Evolutionary conservation across 2,888 invertebrate species (phyloP), one percentile per base, ranked within the genome.

Genomic region (Plebejus argus): DNA sequence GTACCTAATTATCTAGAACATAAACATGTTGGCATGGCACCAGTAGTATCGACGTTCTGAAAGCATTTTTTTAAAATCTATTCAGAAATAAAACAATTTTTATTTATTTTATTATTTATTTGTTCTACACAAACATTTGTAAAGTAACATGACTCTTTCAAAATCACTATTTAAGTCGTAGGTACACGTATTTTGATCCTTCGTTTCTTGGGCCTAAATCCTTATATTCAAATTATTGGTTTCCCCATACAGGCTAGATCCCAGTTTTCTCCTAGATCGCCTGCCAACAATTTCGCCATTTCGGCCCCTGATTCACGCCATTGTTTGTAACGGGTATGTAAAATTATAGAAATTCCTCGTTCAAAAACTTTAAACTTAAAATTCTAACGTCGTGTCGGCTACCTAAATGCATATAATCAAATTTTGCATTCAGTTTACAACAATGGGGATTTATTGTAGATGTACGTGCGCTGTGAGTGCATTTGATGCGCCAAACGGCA

Each of bases 371-470:
- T 49, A 83, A 83, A 87, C 84, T 84, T 82, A 85, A 86, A 87
- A 91, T 90, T 90, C 90, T 83, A 84, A 83, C 83, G 85, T 89
- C 90, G 89, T 88, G 84, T 86, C 88, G 89, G 88, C 88, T 91
- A 90, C 91, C 91, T 89, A 89, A 91, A 90, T 91, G 91, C 91
- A 91, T 91, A 88, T 89, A 88, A 88, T 88, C 87, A 86, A 85
- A 89, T 89, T 90, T 86, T 87, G 90, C 91, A 93, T 93, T 91
- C 92, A 85, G 86, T 83, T 85, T 84, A 86, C 89, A 87, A 87
- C 89, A 87, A 88, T 89, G 87, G 89, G 90, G 87, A 93, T 93
- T 93, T 93, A 93, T 92, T 92, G 92, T 92, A 87, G 87, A 90
- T 85, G 85, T 92, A 93, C 93, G 93, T 92, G 93, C 86, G 80